Evolutionary conservation across 92 coral and sea anemone genomes (phyloP).

Genomic region (Zoanthus solanderi): DNA sequence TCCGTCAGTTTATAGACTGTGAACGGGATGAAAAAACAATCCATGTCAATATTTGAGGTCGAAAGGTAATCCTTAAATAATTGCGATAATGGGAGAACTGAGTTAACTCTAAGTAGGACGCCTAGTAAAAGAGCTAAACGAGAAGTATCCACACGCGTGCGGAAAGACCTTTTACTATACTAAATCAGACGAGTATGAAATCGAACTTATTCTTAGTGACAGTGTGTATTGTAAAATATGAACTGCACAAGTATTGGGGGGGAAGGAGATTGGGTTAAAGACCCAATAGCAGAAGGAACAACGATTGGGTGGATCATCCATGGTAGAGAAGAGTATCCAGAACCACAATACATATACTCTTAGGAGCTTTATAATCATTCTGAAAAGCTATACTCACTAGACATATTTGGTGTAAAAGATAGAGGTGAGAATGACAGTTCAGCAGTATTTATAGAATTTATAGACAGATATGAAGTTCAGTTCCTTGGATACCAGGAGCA

Average conservation of each 20-base stretch:
- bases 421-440: no score
- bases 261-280: slow-evolving; percentile 47
- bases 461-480: no score
- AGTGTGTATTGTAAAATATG: slow-evolving; percentile 47
- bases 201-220: slow-evolving; percentile 59
- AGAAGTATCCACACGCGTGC: slow-evolving; percentile 54
- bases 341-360: no score
- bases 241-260: slow-evolving; percentile 59
- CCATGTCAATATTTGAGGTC: slow-evolving; percentile 60
- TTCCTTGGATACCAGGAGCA: no score
- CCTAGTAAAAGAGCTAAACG: slow-evolving; percentile 55
- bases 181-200: slow-evolving; percentile 42
- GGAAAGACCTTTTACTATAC: slow-evolving; percentile 62
- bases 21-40: slow-evolving; percentile 57
- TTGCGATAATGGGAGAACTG: slow-evolving; percentile 22
- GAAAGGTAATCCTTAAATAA: slow-evolving; percentile 50
- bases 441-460: no score
- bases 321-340: no score
- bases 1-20: slow-evolving; percentile 43
- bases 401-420: no score
- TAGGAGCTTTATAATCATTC: no score
- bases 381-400: no score
- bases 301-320: no score
- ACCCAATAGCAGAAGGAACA: slow-evolving; percentile 22
- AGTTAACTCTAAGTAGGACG: slow-evolving; percentile 36